These are phyloP conservation scores for Heliconius hortense DNA, from an alignment of 2,888 invertebrate genomes.

Conservation along the genomic window DNA sequence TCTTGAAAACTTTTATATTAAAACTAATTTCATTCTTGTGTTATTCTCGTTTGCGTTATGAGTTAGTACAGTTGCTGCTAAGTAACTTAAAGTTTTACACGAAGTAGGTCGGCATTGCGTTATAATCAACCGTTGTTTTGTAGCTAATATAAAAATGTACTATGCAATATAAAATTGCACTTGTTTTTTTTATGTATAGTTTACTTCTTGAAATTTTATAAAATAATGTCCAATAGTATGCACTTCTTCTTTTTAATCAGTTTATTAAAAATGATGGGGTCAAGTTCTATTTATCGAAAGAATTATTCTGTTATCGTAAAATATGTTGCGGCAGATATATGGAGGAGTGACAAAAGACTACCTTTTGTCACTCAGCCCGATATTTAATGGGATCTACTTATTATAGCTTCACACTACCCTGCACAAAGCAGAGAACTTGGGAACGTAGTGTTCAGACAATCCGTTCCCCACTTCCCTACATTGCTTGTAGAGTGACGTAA, in stretches of 20 bases:
- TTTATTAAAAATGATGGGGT: too few species aligned
- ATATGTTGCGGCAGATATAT: too few species aligned
- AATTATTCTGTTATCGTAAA: too few species aligned
- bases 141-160: not conserved
- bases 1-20: conserved; percentile 21
- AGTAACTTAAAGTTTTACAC: conserved; percentile 33
- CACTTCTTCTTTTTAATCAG: not conserved
- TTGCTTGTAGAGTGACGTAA: too few species aligned
- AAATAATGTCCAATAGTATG: not conserved
- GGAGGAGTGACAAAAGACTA: too few species aligned
- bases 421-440: too few species aligned
- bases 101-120: conserved; percentile 36
- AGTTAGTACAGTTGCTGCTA: conserved; percentile 35
- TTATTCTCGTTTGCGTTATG: conserved; percentile 26
- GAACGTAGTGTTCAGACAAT: too few species aligned
- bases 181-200: not conserved
- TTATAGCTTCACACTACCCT: too few species aligned
- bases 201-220: not conserved
- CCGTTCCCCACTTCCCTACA: too few species aligned
- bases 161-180: conserved; percentile 5
- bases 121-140: conserved; percentile 26
- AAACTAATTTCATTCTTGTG: conserved; percentile 21
- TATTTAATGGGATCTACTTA: too few species aligned
- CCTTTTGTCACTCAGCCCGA: too few species aligned
- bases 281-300: too few species aligned